phyloP scores from a whole-genome alignment of 1,140 invertebrate genomes.

The Saccostrea cuccullata region DNA sequence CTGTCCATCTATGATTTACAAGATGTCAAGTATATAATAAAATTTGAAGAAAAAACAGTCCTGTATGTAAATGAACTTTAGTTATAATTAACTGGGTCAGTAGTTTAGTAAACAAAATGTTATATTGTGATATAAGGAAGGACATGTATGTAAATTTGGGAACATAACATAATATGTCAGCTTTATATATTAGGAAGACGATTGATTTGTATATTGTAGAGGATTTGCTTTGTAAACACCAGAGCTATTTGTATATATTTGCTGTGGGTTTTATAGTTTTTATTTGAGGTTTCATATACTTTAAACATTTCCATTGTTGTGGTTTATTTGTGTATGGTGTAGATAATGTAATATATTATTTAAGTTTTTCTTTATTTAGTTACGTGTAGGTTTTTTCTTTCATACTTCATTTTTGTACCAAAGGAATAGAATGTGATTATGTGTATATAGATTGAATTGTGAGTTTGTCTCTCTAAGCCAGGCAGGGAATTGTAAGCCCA shows the following conservation, averaged over 20 bases:
- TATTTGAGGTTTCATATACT: constrained; percentile 33
- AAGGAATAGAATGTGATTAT: not conserved
- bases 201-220: constrained; percentile 33
- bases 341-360: constrained; percentile 25
- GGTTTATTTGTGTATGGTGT: constrained; percentile 25
- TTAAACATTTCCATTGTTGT: constrained; percentile 34
- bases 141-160: constrained; percentile 16
- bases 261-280: constrained; percentile 23
- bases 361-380: constrained; percentile 6
- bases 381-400: constrained; percentile 2
- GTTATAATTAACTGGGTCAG: not conserved
- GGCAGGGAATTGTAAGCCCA: not conserved
- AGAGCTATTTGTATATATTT: constrained; percentile 34
- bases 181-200: not conserved
- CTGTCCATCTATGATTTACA: not conserved
- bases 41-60: not conserved
- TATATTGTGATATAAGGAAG: constrained; percentile 10
- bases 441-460: not conserved
- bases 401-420: not conserved
- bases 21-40: not conserved
- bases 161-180: not conserved
- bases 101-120: not conserved
- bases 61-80: not conserved
- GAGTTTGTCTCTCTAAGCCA: constrained; percentile 2
- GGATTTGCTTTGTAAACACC: constrained; percentile 1